Percentiles rank a stretch among this genome's conserved stretches.
phyloP scores from a whole-genome alignment of 2,888 invertebrate species.

The Invenusta paracnida region DNA sequence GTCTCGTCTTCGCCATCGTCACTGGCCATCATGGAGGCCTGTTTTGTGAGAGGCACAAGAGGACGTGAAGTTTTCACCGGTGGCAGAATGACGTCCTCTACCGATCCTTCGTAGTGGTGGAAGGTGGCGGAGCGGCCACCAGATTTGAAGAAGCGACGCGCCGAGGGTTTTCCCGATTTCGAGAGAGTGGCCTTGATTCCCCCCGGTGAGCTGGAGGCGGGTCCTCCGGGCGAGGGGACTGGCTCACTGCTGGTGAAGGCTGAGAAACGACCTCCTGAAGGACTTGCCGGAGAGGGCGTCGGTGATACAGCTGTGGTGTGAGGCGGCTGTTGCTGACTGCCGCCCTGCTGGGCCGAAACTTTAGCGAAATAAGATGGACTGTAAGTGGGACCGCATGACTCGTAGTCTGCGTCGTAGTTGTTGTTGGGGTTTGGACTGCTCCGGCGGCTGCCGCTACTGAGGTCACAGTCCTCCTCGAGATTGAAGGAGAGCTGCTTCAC shows the following conservation, averaged over 20 bases:
- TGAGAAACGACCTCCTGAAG: too few relatives aligned
- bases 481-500: background rate
- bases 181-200: too few relatives aligned
- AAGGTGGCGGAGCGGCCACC: background rate
- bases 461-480: background rate
- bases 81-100: background rate
- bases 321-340: too few relatives aligned
- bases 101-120: background rate
- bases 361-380: background rate
- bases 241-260: too few relatives aligned
- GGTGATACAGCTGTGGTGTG: too few relatives aligned
- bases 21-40: background rate
- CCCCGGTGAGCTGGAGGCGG: background rate
- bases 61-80: background rate
- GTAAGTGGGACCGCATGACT: background rate
- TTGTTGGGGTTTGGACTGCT: background rate
- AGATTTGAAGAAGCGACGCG: background rate
- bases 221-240: background rate
- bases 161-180: background rate
- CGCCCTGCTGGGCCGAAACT: too few relatives aligned
- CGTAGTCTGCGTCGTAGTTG: background rate
- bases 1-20: background rate
- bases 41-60: background rate
- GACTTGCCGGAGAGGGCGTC: too few relatives aligned
- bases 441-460: too few relatives aligned